These are phyloP conservation scores for Petrosia ficiformis DNA, from an alignment of 37 sponge, comb jelly and placozoan genomes.

Conservation along the genomic window DNA sequence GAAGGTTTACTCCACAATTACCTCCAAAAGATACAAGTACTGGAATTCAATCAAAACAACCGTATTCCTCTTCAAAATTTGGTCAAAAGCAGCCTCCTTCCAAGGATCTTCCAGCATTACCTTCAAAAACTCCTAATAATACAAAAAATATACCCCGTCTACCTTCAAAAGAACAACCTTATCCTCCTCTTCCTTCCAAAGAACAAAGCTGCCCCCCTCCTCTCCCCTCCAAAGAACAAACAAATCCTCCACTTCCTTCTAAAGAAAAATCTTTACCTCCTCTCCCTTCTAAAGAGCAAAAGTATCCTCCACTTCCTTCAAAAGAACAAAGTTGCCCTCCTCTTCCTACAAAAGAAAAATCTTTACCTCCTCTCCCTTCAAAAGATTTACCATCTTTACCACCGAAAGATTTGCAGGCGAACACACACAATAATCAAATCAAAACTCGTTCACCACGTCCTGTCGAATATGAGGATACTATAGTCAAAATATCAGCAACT, in stretches of 20 bases:
- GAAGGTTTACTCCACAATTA: conserved; percentile 3
- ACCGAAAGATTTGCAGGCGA: background rate
- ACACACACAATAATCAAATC: background rate
- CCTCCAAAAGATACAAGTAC: conserved; percentile 17
- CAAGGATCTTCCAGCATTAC: background rate
- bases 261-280: background rate
- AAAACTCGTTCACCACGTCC: background rate
- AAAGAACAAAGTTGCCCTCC: background rate
- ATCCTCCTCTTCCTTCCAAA: conserved; percentile 7
- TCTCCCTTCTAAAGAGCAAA: background rate
- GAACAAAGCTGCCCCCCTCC: background rate
- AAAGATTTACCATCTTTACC: background rate
- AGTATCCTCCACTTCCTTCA: too few species aligned
- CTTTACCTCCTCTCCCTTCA: conserved; percentile 10
- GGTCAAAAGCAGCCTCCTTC: background rate
- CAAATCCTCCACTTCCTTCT: background rate
- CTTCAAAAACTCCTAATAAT: conserved; percentile 12
- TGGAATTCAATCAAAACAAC: background rate
- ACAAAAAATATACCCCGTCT: background rate
- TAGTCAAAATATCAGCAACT: background rate
- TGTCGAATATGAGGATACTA: background rate
- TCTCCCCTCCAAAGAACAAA: conserved; percentile 4
- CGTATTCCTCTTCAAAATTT: conserved; percentile 2
- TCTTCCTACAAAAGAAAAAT: background rate
- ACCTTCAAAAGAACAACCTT: background rate